These are phyloP conservation scores for Pseudomyrmex dendroicus DNA, from an alignment of 1,140 invertebrate species.

Conservation along the genomic window DNA sequence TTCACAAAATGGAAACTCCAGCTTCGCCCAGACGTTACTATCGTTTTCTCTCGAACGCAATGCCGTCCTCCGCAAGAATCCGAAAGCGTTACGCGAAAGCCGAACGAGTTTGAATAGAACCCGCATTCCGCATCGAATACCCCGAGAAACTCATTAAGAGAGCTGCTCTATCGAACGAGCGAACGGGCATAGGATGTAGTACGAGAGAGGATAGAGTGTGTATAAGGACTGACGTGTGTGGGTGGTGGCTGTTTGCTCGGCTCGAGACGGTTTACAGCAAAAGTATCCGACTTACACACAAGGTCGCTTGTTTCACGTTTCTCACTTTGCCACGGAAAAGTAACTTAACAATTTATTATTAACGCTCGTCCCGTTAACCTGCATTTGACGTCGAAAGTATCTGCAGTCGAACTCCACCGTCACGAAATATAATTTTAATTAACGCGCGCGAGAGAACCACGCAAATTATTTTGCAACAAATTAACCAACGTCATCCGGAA, in stretches of 20 bases:
- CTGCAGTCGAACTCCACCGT: constrained; percentile 3
- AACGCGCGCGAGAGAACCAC: not conserved
- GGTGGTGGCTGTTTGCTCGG: constrained; percentile 46
- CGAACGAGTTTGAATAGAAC: constrained; percentile 79
- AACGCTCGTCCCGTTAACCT: constrained; percentile 31
- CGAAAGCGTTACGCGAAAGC: constrained; percentile 46
- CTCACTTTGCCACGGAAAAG: not conserved
- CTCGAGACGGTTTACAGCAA: constrained; percentile 38
- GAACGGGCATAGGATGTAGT: not conserved
- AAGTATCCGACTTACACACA: constrained; percentile 44
- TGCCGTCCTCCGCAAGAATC: constrained; percentile 26
- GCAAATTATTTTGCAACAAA: constrained; percentile 13
- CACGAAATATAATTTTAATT: constrained; percentile 28
- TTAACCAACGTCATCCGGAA: constrained; percentile 29
- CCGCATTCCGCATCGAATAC: constrained; percentile 81
- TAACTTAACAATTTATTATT: constrained; percentile 22
- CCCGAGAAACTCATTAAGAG: constrained; percentile 80
- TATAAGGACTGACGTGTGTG: constrained; percentile 24
- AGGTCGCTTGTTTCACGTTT: constrained; percentile 19
- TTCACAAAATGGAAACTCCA: too few relatives aligned
- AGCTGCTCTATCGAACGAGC: constrained; percentile 69
- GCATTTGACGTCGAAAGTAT: constrained; percentile 20
- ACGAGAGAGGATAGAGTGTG: not conserved
- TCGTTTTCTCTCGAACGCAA: not conserved
- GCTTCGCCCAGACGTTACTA: not conserved